Conservation (phyloP, 2,888 invertebrate species). For the Lycaena phlaeas region DNA sequence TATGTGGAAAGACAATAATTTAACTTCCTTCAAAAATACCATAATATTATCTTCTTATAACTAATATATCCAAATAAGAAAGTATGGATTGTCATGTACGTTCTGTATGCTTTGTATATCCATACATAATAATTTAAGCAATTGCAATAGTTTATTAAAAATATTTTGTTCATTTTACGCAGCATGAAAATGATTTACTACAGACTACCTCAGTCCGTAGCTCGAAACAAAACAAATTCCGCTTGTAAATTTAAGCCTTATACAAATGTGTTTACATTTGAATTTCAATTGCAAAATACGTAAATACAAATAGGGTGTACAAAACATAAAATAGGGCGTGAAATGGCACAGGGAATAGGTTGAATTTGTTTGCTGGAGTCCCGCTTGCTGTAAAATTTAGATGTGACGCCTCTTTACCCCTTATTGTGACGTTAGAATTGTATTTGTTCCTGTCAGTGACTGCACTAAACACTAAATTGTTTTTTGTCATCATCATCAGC, state of each 20-base stretch:
- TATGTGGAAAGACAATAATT: too few species aligned
- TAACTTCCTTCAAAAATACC: too few species aligned
- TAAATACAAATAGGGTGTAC: conserved; percentile 23
- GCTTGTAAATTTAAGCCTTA: not conserved
- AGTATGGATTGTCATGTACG: too few species aligned
- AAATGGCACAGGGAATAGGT: conserved; percentile 58
- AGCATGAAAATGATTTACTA: too few species aligned
- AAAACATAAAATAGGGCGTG: conserved; percentile 56
- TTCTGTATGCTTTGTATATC: too few species aligned
- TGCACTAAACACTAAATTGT: not conserved
- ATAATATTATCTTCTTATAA: too few species aligned
- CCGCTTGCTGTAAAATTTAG: conserved; percentile 47
- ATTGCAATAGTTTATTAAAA: too few species aligned
- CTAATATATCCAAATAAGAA: too few species aligned
- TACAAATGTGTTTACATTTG: conserved; percentile 46
- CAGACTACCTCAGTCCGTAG: conserved; percentile 25
- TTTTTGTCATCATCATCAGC: too few species aligned
- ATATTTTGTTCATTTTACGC: too few species aligned
- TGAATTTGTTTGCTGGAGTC: conserved; percentile 60
- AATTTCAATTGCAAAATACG: conserved; percentile 59
- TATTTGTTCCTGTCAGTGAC: conserved; percentile 11
- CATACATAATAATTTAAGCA: too few species aligned
- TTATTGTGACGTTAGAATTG: conserved; percentile 29
- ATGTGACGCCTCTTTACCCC: conserved; percentile 38
- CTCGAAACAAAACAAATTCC: not conserved